Evolutionary conservation across 2,888 invertebrate genomes (phyloP).

Genomic region (Cephus pulcher): DNA sequence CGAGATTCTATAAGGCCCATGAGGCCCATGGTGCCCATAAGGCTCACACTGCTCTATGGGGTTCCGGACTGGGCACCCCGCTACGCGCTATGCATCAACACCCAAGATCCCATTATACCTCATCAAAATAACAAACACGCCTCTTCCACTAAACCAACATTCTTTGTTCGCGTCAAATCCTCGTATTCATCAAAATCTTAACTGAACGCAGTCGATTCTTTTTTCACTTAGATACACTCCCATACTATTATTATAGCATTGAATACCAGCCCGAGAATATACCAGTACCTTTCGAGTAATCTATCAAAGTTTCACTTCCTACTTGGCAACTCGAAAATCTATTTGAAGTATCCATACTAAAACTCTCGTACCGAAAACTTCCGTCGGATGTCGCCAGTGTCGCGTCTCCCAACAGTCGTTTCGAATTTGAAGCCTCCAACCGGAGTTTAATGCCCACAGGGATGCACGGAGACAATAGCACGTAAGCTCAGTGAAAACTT

Average conservation of each 20-base stretch:
- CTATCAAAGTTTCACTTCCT: background rate
- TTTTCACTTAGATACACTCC: background rate
- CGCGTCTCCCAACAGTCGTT: background rate
- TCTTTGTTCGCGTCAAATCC: constrained; percentile 58
- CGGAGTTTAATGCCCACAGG: background rate
- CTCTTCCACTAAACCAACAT: constrained; percentile 62
- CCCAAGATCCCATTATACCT: constrained; percentile 64
- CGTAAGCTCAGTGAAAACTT: background rate
- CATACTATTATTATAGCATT: background rate
- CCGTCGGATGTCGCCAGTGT: background rate
- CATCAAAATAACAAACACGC: constrained; percentile 65
- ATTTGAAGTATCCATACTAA: background rate
- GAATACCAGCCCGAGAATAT: background rate
- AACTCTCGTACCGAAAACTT: background rate
- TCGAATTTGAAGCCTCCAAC: background rate
- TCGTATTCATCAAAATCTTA: constrained; percentile 61
- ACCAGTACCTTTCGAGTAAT: background rate
- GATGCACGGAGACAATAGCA: background rate
- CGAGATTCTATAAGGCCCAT: constrained; percentile 19
- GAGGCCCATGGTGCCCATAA: constrained; percentile 13
- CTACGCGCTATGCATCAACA: constrained; percentile 66
- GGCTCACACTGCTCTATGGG: constrained; percentile 11
- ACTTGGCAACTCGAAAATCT: background rate
- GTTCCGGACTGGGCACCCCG: constrained; percentile 52
- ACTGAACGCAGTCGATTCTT: constrained; percentile 21